Conservation (phyloP, 1,140 invertebrate genomes). For the Aradophagus sp. region DNA sequence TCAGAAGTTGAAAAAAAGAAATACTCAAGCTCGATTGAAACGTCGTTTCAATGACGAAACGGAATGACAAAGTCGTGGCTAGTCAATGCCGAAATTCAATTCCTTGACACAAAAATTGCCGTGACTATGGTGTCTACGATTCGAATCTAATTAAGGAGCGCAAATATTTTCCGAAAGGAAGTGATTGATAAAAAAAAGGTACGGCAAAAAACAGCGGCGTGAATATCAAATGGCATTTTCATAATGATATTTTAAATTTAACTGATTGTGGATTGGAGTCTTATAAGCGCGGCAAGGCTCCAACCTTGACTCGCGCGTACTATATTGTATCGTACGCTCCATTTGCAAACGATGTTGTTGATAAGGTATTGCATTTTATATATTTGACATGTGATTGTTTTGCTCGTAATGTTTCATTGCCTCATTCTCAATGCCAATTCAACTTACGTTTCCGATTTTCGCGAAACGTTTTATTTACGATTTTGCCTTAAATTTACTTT, state of each 20-base stretch:
- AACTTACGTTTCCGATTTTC: not conserved
- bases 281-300: conserved; percentile 56
- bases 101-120: conserved; percentile 36
- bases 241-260: conserved; percentile 46
- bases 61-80: no score
- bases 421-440: not conserved
- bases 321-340: conserved; percentile 59
- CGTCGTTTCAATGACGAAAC: not conserved
- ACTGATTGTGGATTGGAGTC: conserved; percentile 52
- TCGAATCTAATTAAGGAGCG: not conserved
- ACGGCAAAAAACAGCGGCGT: no score
- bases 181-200: no score
- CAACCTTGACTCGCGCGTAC: conserved; percentile 55
- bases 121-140: not conserved
- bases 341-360: conserved; percentile 59
- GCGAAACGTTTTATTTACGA: no score
- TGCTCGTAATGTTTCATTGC: not conserved
- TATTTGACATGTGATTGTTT: conserved; percentile 33
- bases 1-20: no score
- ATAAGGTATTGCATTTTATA: conserved; percentile 53
- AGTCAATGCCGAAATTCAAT: conserved; percentile 33
- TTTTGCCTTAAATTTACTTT: no score
- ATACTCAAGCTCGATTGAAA: no score
- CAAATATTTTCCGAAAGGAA: not conserved
- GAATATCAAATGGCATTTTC: conserved; percentile 41